These are phyloP conservation scores for Tanytarsus gracilentus DNA, from an alignment of 2,888 invertebrate genomes.

Conservation along the genomic window DNA sequence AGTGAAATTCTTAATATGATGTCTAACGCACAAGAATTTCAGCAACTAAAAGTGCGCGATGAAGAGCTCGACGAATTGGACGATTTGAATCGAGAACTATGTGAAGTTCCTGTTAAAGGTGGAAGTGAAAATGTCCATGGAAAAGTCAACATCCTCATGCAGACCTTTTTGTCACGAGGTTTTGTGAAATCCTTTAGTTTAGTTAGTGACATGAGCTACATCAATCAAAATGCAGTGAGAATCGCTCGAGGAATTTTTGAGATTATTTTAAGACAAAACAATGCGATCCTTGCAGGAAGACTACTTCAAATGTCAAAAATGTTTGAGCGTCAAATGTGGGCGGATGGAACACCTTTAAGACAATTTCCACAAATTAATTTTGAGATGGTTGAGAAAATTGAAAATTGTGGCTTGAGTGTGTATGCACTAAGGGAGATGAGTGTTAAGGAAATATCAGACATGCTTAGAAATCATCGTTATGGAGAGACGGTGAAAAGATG, in stretches of 20 bases:
- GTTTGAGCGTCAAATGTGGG: constrained; percentile 89
- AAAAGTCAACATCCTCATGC: constrained; percentile 91
- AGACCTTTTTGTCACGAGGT: constrained; percentile 77
- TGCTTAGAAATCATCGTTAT: constrained; percentile 67
- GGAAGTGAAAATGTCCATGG: constrained; percentile 84
- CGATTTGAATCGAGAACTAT: constrained; percentile 58
- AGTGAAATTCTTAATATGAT: constrained; percentile 83
- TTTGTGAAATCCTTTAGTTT: constrained; percentile 52
- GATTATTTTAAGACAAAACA: constrained; percentile 79
- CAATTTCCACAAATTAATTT: constrained; percentile 72
- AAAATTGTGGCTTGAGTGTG: constrained; percentile 63
- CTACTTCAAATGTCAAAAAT: constrained; percentile 84
- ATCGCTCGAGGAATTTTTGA: constrained; percentile 91
- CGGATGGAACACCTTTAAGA: constrained; percentile 71
- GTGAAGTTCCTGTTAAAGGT: constrained; percentile 69
- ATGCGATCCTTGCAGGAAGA: constrained; percentile 78
- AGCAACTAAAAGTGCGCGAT: constrained; percentile 90
- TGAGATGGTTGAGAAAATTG: constrained; percentile 73
- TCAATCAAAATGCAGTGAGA: constrained; percentile 73
- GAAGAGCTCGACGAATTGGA: constrained; percentile 91
- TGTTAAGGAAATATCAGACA: constrained; percentile 71
- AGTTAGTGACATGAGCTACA: constrained; percentile 41
- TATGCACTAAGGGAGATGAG: constrained; percentile 79
- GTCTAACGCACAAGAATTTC: constrained; percentile 87
- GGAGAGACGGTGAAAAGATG: constrained; percentile 71